phyloP scores from a whole-genome alignment of 53 echinoderm and acorn worm species.

The Arbacia lixula region DNA sequence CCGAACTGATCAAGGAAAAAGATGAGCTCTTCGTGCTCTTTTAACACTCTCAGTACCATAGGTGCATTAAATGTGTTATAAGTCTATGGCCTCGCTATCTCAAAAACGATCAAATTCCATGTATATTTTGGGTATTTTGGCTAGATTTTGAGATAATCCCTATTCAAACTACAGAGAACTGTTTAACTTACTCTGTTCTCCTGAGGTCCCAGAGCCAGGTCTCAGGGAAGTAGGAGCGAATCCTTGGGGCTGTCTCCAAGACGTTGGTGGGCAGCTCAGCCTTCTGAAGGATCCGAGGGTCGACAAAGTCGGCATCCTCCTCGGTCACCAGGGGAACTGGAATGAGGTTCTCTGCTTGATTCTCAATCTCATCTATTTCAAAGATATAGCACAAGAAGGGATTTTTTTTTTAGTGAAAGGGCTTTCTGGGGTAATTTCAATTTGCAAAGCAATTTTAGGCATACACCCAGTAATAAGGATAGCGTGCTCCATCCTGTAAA shows the following conservation, averaged over 20 bases:
- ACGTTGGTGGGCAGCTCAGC: constrained; percentile 17
- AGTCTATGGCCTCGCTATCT: background rate
- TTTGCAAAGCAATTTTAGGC: too few relatives aligned
- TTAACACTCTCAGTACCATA: background rate
- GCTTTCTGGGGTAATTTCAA: too few relatives aligned
- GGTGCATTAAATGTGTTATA: background rate
- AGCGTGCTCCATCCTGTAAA: too few relatives aligned
- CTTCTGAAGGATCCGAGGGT: constrained; percentile 1
- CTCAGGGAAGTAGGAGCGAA: constrained; percentile 89
- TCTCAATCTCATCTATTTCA: constrained; percentile 29
- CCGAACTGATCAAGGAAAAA: background rate
- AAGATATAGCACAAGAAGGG: too few relatives aligned
- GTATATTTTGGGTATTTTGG: background rate
- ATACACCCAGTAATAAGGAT: too few relatives aligned
- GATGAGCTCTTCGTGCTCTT: too few relatives aligned
- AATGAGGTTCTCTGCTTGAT: constrained; percentile 22
- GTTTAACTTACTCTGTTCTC: constrained; percentile 55
- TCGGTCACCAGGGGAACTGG: constrained; percentile 19
- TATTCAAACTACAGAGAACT: background rate
- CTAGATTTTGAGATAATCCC: background rate
- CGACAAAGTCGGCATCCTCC: constrained; percentile 22
- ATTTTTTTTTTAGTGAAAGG: too few relatives aligned
- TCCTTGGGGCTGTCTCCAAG: constrained; percentile 56
- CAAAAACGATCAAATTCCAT: background rate
- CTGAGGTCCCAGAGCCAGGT: constrained; percentile 91